These are phyloP conservation scores for Cordilura impudica DNA, from an alignment of 2,888 invertebrate species.

Conservation along the genomic window DNA sequence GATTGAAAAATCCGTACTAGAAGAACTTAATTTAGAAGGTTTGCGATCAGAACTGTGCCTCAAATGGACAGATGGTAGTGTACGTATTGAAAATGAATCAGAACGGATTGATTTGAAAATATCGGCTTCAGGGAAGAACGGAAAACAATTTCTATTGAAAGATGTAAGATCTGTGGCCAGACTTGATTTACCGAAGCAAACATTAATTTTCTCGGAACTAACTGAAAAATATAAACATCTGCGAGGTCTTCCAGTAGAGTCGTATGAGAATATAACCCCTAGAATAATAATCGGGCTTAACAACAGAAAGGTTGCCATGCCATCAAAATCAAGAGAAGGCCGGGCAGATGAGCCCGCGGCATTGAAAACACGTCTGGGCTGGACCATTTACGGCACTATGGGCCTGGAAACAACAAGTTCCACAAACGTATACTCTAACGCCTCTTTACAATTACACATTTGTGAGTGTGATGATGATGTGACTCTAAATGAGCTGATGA, in stretches of 20 bases:
- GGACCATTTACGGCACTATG: constrained; percentile 33
- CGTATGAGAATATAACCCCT: constrained; percentile 26
- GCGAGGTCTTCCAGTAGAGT: constrained; percentile 36
- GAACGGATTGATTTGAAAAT: neutral
- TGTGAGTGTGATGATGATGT: constrained; percentile 43
- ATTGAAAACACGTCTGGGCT: no score
- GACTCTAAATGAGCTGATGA: no score
- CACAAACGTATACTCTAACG: neutral
- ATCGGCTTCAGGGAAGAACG: neutral
- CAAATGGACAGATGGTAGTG: constrained; percentile 51
- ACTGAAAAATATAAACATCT: constrained; percentile 36
- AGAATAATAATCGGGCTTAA: neutral
- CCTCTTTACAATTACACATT: neutral
- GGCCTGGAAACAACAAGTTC: neutral
- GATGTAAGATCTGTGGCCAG: neutral
- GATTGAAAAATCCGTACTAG: constrained; percentile 28
- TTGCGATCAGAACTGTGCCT: constrained; percentile 44
- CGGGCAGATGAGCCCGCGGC: constrained; percentile 28
- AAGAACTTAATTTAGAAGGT: constrained; percentile 10
- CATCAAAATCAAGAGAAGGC: constrained; percentile 43
- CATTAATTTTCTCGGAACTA: no score
- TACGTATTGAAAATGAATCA: neutral
- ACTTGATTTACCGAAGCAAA: constrained; percentile 7
- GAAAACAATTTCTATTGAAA: neutral
- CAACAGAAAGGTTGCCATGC: constrained; percentile 28